Base-by-base conservation (phyloP, 2,797 vertebrate species). In the Protonibea diacanthus region DNA sequence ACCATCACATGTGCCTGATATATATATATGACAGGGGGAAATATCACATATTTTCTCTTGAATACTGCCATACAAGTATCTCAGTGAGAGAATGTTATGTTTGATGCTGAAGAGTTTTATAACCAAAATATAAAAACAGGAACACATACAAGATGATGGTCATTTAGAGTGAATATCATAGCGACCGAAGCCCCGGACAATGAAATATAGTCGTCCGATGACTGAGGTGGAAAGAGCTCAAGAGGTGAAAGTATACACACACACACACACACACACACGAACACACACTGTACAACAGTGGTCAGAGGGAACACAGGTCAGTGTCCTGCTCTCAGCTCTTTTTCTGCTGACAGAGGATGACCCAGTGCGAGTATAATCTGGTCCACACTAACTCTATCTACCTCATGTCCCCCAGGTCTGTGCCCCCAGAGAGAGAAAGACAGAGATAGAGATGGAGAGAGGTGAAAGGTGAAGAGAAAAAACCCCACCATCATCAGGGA, bases 291-390 rank as follows among this genome's bases (percentile, higher is more conserved):
- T 18, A 53, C 52, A 56, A 23, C 53, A 75, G 42, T 85, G 88
- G 91, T 91, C 89, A 83, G 69, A 80, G 51, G 64, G 76, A 82
- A 48, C 68, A 74, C 70, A 79, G 93, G 91, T 91, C 89, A 89
- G 84, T 76, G 86, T 87, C 83, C 81, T 90, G 80, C 88, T 91
- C 88, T 92, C 91, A 89, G 89, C 91, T 89, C 83, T 88, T 89
- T 93, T 94, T 93, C 66, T 93, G 91, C 92, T 94, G 91, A 91
- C 91, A 70, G 80, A 86, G 91, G 87, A 82, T 67, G 84, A 93
- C 90, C 90, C 71, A 62, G 78, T 78, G 81, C 69, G 80, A 84
- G 83, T 82, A 81, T 90, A 90, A 93, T 92, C 84, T 89, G 86
- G 88, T 90, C 86, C 82, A 80, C 84, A 82, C 82, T 82, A 88